Base-by-base conservation (phyloP, 2,797 vertebrate species). In the Craterocephalus amniculus region DNA sequence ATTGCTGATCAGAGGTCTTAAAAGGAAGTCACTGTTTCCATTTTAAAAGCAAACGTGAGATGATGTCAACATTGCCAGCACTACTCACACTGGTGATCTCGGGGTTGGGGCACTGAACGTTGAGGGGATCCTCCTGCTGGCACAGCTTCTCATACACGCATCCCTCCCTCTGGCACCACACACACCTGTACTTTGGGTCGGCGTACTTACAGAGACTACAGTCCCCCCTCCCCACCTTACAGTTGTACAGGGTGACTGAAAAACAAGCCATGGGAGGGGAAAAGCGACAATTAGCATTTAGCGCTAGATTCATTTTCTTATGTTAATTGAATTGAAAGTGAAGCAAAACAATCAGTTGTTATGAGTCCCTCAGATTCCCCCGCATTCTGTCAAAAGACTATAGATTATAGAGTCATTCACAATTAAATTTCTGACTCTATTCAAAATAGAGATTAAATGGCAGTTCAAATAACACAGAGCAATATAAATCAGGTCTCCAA, bases 231-330 rank as follows among this genome's bases (percentile, higher is more conserved):
- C 96, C 97, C 4, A 96, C 87, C 10, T 96, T 97, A 89, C 98
- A 99, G 93, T 97, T 98, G 88, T 99, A 98, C 40, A 99, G 92
- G 11, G 95, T 98, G 80, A 99, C 98, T 99, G 80, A 4, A 43
- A 4, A 6, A 32, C 18, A 72, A 5, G 27, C 0, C 1, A 49
- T 35, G 2, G 13, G 5, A n/a, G 40, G 31, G 11, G 12, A 27
- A 4, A 24, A 32, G 4, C 31, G 51, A 61, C 32, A 52, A 31
- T 38, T 6, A 43, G 14, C 16, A 68, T 29, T 36, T 26, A 59
- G 22, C 4, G 36, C 36, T 14, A 58, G 31, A n/a, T 56, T n/a
- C 1, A 22, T 56, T 4, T 57, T 1, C 64, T 58, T 2, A 0
- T 16, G 14, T 40, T 14, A 52, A 6, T 32, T 36, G 16, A 63